phyloP scores from a whole-genome alignment of 2,113 vertebrate species.

The Hypomesus transpacificus region DNA sequence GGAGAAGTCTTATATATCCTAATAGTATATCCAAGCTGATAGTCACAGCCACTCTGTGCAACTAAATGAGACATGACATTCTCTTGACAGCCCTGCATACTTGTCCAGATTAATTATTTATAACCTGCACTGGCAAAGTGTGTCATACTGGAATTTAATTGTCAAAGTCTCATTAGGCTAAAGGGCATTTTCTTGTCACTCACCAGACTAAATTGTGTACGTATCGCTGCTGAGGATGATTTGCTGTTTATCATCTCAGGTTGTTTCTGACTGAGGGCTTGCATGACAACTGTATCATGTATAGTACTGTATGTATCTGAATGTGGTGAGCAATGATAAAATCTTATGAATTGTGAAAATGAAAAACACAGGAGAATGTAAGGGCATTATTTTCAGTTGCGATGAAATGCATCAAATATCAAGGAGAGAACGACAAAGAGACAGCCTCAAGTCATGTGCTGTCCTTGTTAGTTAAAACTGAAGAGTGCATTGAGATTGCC shows the following conservation, averaged over 20 bases:
- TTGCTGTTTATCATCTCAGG: conserved; percentile 27
- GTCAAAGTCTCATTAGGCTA: conserved; percentile 64
- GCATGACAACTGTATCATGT: too few relatives aligned
- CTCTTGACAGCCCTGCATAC: conserved; percentile 56
- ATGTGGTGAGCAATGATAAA: too few relatives aligned
- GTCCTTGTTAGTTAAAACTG: conserved; percentile 69
- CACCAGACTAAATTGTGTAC: conserved; percentile 50
- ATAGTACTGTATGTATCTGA: too few relatives aligned
- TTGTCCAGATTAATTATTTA: conserved; percentile 74
- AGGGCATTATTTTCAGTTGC: conserved; percentile 30
- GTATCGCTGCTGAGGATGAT: conserved; percentile 1
- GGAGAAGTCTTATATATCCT: conserved; percentile 29
- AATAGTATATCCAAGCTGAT: conserved; percentile 40
- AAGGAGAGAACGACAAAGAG: conserved; percentile 53
- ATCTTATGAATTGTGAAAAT: neutral
- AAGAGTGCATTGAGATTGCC: conserved; percentile 61
- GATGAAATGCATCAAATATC: conserved; percentile 62
- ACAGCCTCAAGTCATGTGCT: conserved; percentile 65
- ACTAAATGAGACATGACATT: conserved; percentile 68
- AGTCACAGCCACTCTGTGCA: conserved; percentile 44
- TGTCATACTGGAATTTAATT: conserved; percentile 63
- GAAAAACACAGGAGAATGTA: neutral
- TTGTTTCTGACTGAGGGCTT: neutral
- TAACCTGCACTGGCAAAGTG: conserved; percentile 60
- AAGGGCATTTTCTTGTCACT: conserved; percentile 70